Evolutionary conservation across 92 coral and sea anemone species (phyloP).

Genomic region (Desmophyllum pertusum): DNA sequence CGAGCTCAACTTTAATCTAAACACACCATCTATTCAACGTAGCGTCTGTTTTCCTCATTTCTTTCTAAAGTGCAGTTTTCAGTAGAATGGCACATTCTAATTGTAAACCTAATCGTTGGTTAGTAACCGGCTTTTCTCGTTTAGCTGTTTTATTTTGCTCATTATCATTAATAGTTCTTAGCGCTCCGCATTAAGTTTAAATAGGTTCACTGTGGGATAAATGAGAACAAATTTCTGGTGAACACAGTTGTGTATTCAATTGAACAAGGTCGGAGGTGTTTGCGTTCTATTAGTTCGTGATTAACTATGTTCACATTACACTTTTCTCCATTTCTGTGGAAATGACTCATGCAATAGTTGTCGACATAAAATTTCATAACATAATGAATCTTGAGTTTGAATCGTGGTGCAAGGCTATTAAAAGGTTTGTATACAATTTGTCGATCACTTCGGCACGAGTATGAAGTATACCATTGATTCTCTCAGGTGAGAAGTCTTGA

Average conservation of each 20-base stretch:
- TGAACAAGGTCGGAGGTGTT: not conserved
- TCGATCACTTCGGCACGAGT: too few species aligned
- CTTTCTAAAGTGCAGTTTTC: not conserved
- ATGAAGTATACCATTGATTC: not conserved
- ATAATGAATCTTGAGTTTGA: too few species aligned
- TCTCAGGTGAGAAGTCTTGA: not conserved
- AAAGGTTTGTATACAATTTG: too few species aligned
- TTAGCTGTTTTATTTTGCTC: not conserved
- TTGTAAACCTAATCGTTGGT: not conserved
- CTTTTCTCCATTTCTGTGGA: not conserved
- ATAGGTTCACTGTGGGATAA: not conserved
- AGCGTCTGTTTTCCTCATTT: not conserved
- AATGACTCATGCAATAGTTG: too few species aligned
- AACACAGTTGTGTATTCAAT: not conserved
- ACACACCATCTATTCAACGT: not conserved
- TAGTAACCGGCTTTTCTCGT: not conserved
- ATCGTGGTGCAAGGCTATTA: too few species aligned
- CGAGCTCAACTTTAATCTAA: too few species aligned
- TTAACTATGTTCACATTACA: not conserved
- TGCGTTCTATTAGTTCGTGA: too few species aligned
- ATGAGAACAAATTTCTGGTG: not conserved
- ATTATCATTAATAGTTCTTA: not conserved
- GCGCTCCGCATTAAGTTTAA: not conserved
- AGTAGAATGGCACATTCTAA: not conserved
- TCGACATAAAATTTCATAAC: too few species aligned